Conservation (phyloP, 2,113 vertebrate genomes). For the Indicator maculatus region DNA sequence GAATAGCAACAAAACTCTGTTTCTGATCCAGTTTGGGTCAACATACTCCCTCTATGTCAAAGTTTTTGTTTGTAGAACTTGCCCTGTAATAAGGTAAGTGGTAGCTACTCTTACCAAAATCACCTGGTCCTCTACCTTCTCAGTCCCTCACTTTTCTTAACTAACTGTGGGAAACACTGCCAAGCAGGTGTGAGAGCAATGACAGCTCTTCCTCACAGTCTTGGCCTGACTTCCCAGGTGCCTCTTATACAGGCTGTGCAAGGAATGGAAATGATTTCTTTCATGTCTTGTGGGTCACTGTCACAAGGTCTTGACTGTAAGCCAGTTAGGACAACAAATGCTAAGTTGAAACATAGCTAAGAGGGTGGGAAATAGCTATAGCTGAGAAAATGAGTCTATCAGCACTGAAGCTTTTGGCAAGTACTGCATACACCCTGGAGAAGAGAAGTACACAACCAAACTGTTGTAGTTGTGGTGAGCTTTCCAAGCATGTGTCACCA, state of each 20-base stretch:
- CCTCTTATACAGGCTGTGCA: background rate
- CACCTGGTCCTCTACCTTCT: background rate
- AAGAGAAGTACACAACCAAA: background rate
- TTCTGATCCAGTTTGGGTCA: background rate
- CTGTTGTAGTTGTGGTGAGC: background rate
- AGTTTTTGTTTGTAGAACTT: background rate
- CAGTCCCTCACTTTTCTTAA: background rate
- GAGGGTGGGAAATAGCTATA: background rate
- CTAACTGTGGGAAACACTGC: background rate
- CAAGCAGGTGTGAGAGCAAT: background rate
- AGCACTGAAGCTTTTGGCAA: background rate
- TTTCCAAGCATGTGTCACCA: background rate
- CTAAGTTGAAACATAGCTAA: background rate
- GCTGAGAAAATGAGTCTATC: background rate
- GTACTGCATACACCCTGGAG: background rate
- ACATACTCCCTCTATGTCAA: background rate
- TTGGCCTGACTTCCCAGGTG: background rate
- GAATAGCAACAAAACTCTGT: background rate
- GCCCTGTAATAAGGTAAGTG: background rate
- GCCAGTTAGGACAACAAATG: background rate
- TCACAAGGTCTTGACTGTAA: background rate
- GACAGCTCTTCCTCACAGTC: background rate
- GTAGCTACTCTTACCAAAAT: background rate
- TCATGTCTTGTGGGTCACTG: accelerated
- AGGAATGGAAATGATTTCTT: background rate